Evolutionary conservation across 2,888 invertebrate genomes (phyloP).

Genomic region (Lissonota sp.): DNA sequence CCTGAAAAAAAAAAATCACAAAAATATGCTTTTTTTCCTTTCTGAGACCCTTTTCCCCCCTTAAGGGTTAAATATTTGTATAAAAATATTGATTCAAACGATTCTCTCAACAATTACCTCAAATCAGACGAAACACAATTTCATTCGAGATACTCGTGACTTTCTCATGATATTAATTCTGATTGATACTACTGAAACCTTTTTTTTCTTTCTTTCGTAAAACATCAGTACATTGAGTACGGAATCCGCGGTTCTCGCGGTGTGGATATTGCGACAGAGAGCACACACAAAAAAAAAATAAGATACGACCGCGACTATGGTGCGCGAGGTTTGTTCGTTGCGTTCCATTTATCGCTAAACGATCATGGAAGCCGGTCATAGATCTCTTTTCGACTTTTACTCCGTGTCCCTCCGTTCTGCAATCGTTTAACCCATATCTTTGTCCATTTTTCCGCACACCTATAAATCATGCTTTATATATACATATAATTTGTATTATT

Average conservation of each 20-base stretch:
- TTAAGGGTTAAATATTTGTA: too few species aligned
- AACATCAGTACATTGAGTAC: not conserved
- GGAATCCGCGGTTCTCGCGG: conserved; percentile 11
- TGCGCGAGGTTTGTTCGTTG: conserved; percentile 46
- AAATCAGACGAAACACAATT: too few species aligned
- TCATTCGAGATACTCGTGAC: too few species aligned
- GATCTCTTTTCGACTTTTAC: conserved; percentile 42
- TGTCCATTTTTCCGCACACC: not conserved
- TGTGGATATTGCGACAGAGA: conserved; percentile 31
- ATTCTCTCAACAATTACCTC: too few species aligned
- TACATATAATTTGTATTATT: not conserved
- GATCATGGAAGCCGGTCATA: conserved; percentile 35
- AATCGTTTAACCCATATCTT: not conserved
- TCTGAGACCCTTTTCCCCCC: too few species aligned
- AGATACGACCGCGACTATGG: not conserved
- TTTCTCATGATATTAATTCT: too few species aligned
- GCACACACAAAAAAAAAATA: conserved; percentile 33
- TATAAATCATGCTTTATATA: not conserved
- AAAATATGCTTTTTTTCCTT: too few species aligned
- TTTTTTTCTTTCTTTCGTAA: not conserved
- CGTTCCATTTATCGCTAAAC: conserved; percentile 62
- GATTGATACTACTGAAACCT: too few species aligned
- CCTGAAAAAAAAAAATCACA: too few species aligned
- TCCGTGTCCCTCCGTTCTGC: not conserved
- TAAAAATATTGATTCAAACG: too few species aligned